Conservation (phyloP, 2,888 invertebrate species). For the Busseola fusca region DNA sequence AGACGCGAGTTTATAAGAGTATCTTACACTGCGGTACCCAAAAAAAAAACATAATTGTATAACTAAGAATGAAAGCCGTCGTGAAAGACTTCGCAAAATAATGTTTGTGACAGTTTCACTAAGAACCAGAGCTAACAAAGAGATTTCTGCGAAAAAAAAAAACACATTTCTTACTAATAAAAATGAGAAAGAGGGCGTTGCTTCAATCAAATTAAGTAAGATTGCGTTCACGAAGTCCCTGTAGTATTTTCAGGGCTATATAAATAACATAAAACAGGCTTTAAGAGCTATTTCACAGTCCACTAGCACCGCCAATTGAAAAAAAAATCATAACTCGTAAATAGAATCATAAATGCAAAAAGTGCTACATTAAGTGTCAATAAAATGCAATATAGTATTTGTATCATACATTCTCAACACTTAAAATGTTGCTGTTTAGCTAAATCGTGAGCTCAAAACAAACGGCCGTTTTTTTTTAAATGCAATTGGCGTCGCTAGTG, state of each 20-base stretch:
- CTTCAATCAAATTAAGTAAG: conserved; percentile 35
- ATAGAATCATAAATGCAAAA: too few relatives aligned
- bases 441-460: too few relatives aligned
- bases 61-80: conserved; percentile 3
- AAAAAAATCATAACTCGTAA: too few relatives aligned
- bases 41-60: conserved; percentile 14
- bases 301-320: too few relatives aligned
- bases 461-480: too few relatives aligned
- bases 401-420: too few relatives aligned
- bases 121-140: conserved; percentile 1
- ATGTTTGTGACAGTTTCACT: conserved; percentile 18
- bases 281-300: too few relatives aligned
- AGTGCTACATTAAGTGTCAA: too few relatives aligned
- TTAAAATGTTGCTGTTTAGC: too few relatives aligned
- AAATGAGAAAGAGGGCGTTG: conserved; percentile 8
- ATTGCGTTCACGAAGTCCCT: conserved; percentile 26
- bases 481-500: too few relatives aligned
- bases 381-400: too few relatives aligned
- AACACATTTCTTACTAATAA: conserved; percentile 8
- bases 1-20: neutral
- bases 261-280: conserved; percentile 24
- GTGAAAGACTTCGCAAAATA: conserved; percentile 15
- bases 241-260: conserved; percentile 8
- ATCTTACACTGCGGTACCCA: conserved; percentile 4
- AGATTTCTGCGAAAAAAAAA: neutral